phyloP scores from a whole-genome alignment of 2,888 invertebrate genomes.

The Drosophila quinaria region DNA sequence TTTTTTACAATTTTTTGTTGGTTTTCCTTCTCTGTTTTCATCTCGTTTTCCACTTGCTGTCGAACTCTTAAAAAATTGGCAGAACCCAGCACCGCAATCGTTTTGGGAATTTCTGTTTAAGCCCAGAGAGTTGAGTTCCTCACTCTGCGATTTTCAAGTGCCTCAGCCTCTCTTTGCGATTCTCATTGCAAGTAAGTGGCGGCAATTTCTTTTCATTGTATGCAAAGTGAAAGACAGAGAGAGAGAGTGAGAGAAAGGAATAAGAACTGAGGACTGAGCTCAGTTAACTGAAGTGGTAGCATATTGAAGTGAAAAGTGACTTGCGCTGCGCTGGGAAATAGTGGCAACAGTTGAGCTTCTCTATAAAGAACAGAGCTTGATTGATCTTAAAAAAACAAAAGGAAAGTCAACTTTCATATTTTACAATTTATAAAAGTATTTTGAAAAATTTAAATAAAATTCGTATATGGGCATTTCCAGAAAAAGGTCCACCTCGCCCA shows the following conservation, averaged over 20 bases:
- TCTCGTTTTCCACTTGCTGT: constrained; percentile 18
- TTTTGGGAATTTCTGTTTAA: constrained; percentile 31
- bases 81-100: constrained; percentile 36
- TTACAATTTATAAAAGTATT: no score
- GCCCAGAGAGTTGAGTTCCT: constrained; percentile 22
- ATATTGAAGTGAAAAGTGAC: constrained; percentile 45
- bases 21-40: constrained; percentile 4
- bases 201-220: constrained; percentile 45
- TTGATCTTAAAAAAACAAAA: no score
- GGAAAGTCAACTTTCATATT: no score
- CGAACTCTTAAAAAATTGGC: constrained; percentile 56
- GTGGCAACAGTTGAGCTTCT: constrained; percentile 3
- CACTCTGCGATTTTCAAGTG: constrained; percentile 22
- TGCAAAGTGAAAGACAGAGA: constrained; percentile 19
- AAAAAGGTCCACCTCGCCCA: no score
- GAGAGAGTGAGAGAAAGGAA: neutral
- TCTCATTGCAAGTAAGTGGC: constrained; percentile 68
- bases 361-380: neutral
- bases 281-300: constrained; percentile 15
- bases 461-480: no score
- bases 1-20: neutral
- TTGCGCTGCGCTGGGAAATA: constrained; percentile 22
- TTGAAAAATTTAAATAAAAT: no score
- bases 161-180: constrained; percentile 44
- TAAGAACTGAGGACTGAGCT: neutral